These are phyloP conservation scores for Hycleus phaleratus DNA, from an alignment of 1,140 invertebrate genomes.

Conservation along the genomic window DNA sequence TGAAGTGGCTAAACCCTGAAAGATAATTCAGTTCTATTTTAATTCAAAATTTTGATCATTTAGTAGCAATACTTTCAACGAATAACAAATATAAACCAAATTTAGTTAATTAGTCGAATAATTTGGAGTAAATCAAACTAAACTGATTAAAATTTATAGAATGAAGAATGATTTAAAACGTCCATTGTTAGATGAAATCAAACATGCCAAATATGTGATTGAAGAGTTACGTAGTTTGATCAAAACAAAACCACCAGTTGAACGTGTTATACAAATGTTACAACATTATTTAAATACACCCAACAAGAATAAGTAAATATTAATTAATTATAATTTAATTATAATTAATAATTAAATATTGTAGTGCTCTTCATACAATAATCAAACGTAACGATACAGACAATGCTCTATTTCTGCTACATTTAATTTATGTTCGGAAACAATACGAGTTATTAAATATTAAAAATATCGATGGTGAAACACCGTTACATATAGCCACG, in stretches of 20 bases:
- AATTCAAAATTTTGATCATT: too few species aligned
- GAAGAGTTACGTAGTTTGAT: slow-evolving; percentile 26
- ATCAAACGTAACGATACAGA: slow-evolving; percentile 18
- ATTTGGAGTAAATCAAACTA: too few species aligned
- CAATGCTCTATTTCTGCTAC: slow-evolving; percentile 21
- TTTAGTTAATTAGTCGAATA: too few species aligned
- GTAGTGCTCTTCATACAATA: slow-evolving; percentile 27
- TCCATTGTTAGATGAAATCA: slow-evolving; percentile 10
- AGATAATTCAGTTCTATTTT: too few species aligned
- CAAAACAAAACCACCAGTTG: slow-evolving; percentile 21
- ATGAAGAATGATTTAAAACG: too few species aligned
- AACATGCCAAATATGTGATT: slow-evolving; percentile 17
- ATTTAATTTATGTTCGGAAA: slow-evolving; percentile 18
- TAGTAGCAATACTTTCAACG: too few species aligned
- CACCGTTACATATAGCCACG: slow-evolving; percentile 23
- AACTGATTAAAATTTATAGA: too few species aligned
- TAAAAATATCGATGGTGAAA: slow-evolving; percentile 9
- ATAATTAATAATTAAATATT: slow-evolving; percentile 1
- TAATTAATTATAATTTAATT: neutral
- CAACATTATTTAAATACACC: slow-evolving; percentile 22
- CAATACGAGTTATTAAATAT: slow-evolving; percentile 20
- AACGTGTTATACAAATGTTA: slow-evolving; percentile 20
- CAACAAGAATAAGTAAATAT: slow-evolving; percentile 14
- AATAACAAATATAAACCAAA: too few species aligned
- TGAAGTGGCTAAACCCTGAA: too few species aligned